Evolutionary conservation across 2,888 invertebrate species (phyloP), one percentile per base, ranked within the genome.

Genomic region (Ophioninae sp.): DNA sequence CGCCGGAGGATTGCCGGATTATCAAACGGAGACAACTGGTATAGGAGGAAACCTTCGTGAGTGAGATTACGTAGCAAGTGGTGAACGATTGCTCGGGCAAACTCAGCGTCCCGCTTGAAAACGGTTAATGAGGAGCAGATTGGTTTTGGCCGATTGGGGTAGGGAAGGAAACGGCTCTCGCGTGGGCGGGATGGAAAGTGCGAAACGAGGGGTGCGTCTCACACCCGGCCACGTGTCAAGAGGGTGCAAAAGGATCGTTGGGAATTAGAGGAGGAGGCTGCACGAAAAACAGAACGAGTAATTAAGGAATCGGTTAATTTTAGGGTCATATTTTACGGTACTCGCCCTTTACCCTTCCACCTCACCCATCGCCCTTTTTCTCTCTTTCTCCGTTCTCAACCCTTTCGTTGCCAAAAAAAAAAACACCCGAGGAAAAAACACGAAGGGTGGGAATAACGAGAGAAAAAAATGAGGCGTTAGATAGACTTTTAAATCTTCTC

Each of bases 221-320:
- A 77, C 81, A 82, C 74, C 80, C 69, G 76, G 75, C 83, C 73
- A 22, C 79, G 79, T 79, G 76, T 76, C 75, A 75, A 85, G 73
- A 82, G 78, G 81, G 82, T 76, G 81, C 79, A 68, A 85, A 77
- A 74, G 76, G 81, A 81, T 74, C 76, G 17, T n/a, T 71, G 59
- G 65, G 39, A 82, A 75, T 68, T 73, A 80, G 79, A 74, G 80
- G 72, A 73, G 79, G 79, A 74, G 80, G 72, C 59, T 64, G 81
- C 69, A 79, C 84, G 87, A 88, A 88, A 89, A 90, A 86, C 89
- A 88, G 88, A 89, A 88, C 87, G 89, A 89, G 90, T 91, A 92
- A 91, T 92, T 91, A 91, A 90, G 90, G 88, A 90, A 91, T 91
- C 88, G 89, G 92, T 92, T 92, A 91, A 92, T 92, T 92, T 90